These are phyloP conservation scores for Indicator indicator DNA, from an alignment of 2,113 vertebrate species.

Conservation along the genomic window DNA sequence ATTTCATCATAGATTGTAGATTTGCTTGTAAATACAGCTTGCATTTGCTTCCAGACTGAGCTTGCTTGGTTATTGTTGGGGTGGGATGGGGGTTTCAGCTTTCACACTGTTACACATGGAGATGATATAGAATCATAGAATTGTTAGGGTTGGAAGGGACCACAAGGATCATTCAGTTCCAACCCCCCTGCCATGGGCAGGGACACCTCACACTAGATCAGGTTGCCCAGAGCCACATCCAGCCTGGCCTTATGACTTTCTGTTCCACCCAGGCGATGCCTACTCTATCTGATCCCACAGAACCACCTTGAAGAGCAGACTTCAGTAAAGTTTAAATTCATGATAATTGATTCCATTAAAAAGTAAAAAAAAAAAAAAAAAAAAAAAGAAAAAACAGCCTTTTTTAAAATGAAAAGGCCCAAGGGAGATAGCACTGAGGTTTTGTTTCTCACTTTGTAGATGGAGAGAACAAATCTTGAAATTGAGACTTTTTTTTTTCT, in stretches of 20 bases:
- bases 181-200: too few relatives aligned
- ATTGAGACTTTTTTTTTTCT: not conserved
- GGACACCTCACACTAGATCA: too few relatives aligned
- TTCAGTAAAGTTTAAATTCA: not conserved
- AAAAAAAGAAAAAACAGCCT: not conserved
- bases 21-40: too few relatives aligned
- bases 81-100: too few relatives aligned
- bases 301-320: not conserved
- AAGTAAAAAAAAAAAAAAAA: not conserved
- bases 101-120: too few relatives aligned
- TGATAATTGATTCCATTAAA: not conserved
- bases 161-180: too few relatives aligned
- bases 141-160: too few relatives aligned
- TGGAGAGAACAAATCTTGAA: not conserved
- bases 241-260: not conserved
- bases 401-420: not conserved
- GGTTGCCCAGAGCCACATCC: too few relatives aligned
- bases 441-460: not conserved
- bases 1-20: too few relatives aligned
- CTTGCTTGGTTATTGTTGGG: too few relatives aligned
- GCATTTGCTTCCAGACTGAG: too few relatives aligned
- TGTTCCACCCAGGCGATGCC: not conserved
- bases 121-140: too few relatives aligned
- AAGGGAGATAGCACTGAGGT: not conserved
- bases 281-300: not conserved